Percentiles rank a stretch among this genome's conserved stretches.
Evolutionary conservation across 2,888 invertebrate genomes (phyloP).

Genomic region (Stenichneumon culpator): DNA sequence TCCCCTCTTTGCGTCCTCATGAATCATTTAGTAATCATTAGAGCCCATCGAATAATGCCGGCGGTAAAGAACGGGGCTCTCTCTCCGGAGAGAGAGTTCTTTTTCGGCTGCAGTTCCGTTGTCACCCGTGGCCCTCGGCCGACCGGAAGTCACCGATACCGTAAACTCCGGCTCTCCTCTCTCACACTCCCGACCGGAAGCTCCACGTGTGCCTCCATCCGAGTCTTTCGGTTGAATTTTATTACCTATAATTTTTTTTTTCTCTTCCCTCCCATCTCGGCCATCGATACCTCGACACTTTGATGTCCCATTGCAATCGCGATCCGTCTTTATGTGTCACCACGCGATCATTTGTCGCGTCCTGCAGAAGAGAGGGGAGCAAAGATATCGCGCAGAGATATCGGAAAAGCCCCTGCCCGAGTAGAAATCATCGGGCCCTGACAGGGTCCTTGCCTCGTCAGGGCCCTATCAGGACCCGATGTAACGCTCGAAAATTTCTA

Average conservation of each 20-base stretch:
- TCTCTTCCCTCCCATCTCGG: conserved; percentile 3
- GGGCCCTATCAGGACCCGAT: too few relatives aligned
- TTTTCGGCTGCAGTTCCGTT: conserved; percentile 44
- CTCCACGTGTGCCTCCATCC: conserved; percentile 74
- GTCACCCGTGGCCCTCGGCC: conserved; percentile 58
- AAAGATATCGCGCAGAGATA: conserved; percentile 30
- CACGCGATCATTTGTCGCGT: too few relatives aligned
- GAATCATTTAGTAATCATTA: conserved; percentile 58
- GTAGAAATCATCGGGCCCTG: too few relatives aligned
- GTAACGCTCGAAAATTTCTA: too few relatives aligned
- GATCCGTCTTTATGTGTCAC: background rate
- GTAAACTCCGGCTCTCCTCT: conserved; percentile 77
- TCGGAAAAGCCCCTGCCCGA: conserved; percentile 26
- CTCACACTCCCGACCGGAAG: conserved; percentile 76
- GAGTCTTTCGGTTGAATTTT: conserved; percentile 37
- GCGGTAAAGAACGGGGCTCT: background rate
- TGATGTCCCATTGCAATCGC: background rate
- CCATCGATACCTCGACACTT: conserved; percentile 29
- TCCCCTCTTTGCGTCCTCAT: conserved; percentile 24
- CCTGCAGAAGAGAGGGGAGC: background rate
- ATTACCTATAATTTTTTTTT: background rate
- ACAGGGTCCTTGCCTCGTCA: too few relatives aligned
- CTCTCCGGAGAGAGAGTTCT: conserved; percentile 17
- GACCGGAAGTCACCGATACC: conserved; percentile 82
- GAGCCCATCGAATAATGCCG: conserved; percentile 3